Evolutionary conservation across 2,113 vertebrate genomes (phyloP).

Genomic region (Myotis yumanensis): DNA sequence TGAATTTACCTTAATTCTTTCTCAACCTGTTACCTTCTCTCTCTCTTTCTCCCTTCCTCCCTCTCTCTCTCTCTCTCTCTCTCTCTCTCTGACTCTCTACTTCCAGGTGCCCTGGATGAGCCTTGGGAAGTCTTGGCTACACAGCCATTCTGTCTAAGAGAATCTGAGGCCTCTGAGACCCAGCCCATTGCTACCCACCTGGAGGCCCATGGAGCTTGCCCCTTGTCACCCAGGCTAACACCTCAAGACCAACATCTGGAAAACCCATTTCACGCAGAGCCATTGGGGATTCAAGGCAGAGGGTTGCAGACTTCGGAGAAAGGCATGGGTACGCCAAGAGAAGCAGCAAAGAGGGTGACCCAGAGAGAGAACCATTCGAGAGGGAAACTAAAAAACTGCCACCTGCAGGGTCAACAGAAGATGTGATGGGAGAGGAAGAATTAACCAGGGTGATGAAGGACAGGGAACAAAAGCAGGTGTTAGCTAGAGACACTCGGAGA

Average conservation of each 20-base stretch:
- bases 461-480: background rate
- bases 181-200: background rate
- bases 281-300: conserved; percentile 10
- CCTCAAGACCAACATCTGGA: conserved; percentile 14
- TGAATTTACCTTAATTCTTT: background rate
- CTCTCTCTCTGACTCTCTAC: background rate
- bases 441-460: background rate
- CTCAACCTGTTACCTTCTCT: background rate
- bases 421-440: background rate
- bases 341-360: background rate
- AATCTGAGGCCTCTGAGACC: conserved; percentile 40
- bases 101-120: conserved; percentile 58
- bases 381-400: background rate
- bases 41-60: background rate
- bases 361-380: background rate
- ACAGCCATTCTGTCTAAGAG: conserved; percentile 68
- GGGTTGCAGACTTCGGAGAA: conserved; percentile 54
- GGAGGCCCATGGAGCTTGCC: background rate
- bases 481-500: conserved; percentile 6
- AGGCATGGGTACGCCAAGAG: conserved; percentile 41
- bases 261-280: conserved; percentile 6
- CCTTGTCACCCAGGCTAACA: background rate
- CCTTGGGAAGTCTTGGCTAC: conserved; percentile 74
- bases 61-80: background rate
- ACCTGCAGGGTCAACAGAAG: background rate